A percentile compares a stretch with the other conserved stretches of the same genome.
These are phyloP conservation scores for Philaenus spumarius DNA, from an alignment of 1,140 invertebrate genomes.

Conservation along the genomic window DNA sequence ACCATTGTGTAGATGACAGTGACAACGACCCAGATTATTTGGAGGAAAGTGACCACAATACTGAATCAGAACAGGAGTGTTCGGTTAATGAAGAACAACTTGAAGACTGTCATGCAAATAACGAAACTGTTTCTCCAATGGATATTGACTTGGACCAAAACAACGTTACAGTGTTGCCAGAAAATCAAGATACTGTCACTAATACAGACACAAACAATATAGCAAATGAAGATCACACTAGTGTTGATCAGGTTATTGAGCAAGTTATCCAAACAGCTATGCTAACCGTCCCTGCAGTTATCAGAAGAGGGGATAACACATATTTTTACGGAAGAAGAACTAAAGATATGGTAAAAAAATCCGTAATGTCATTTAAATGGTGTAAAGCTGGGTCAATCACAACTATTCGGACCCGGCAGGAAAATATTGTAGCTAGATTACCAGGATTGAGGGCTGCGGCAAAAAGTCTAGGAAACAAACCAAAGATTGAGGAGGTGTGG, in stretches of 20 bases:
- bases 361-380: background rate
- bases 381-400: background rate
- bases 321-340: background rate
- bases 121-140: too few relatives aligned
- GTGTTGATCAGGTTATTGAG: background rate
- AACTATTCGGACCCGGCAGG: background rate
- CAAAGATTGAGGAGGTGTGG: too few relatives aligned
- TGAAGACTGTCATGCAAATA: too few relatives aligned
- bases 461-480: slow-evolving; percentile 5
- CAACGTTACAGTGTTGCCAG: too few relatives aligned
- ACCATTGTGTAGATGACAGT: too few relatives aligned
- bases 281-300: too few relatives aligned
- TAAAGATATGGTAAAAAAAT: slow-evolving; percentile 9
- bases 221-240: too few relatives aligned
- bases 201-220: too few relatives aligned
- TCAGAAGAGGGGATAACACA: too few relatives aligned
- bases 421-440: slow-evolving; percentile 7
- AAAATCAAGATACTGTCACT: too few relatives aligned
- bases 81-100: too few relatives aligned
- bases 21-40: background rate
- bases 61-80: background rate
- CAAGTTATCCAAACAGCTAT: background rate
- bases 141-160: too few relatives aligned
- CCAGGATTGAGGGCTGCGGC: slow-evolving; percentile 10
- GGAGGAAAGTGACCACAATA: background rate